Conservation (phyloP, 2,113 vertebrate species). For the Psettodes erumei region DNA sequence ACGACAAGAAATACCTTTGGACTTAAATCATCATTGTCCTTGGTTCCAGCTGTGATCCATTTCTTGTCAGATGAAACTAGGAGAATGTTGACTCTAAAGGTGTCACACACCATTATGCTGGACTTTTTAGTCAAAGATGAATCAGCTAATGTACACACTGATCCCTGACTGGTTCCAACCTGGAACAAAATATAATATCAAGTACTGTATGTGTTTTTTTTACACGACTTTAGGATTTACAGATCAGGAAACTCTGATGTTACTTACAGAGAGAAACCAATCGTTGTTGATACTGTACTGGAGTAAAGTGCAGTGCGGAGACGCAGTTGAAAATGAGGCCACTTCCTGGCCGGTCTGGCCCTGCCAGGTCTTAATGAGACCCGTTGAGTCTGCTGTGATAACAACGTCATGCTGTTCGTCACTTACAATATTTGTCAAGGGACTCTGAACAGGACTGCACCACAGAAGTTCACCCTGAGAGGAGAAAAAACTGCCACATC, state of each 20-base stretch:
- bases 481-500: neutral
- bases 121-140: slow-evolving; percentile 72
- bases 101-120: slow-evolving; percentile 55
- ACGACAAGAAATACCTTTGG: slow-evolving; percentile 73
- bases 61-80: slow-evolving; percentile 79
- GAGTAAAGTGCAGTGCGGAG: slow-evolving; percentile 65
- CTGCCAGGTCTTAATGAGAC: slow-evolving; percentile 78
- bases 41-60: slow-evolving; percentile 70
- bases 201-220: neutral
- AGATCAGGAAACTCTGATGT: neutral
- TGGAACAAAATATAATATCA: slow-evolving; percentile 40
- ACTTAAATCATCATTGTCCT: slow-evolving; percentile 54
- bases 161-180: slow-evolving; percentile 75
- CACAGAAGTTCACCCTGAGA: slow-evolving; percentile 77
- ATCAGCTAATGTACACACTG: slow-evolving; percentile 66
- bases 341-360: slow-evolving; percentile 72
- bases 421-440: slow-evolving; percentile 69
- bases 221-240: neutral
- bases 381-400: slow-evolving; percentile 70
- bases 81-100: slow-evolving; percentile 63
- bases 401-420: slow-evolving; percentile 69
- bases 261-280: slow-evolving; percentile 78
- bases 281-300: slow-evolving; percentile 57
- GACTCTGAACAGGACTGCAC: slow-evolving; percentile 80
- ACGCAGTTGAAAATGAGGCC: slow-evolving; percentile 64